Conservation (phyloP, 2,113 vertebrate genomes). For the Xiphorhynchus elegans region DNA sequence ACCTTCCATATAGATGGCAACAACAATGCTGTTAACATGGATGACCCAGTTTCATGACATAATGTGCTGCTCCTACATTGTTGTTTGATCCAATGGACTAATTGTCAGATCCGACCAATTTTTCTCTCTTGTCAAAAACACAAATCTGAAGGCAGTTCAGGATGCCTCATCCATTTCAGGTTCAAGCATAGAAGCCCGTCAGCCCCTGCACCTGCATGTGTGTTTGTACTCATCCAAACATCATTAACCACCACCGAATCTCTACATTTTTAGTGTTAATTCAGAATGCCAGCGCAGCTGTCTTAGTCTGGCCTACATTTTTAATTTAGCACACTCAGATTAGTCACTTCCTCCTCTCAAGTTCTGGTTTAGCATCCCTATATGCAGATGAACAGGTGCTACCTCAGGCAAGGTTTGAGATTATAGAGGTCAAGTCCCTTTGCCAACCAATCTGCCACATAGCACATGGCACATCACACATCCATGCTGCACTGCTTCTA, state of each 20-base stretch:
- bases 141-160: not conserved
- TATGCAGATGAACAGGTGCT: not conserved
- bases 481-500: not conserved
- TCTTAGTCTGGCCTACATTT: not conserved
- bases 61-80: not conserved
- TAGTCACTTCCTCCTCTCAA: not conserved
- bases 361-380: not conserved
- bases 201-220: not conserved
- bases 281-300: not conserved
- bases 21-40: not conserved
- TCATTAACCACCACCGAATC: not conserved
- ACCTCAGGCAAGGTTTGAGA: not conserved
- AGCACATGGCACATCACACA: not conserved
- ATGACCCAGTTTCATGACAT: not conserved
- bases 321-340: not conserved
- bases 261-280: not conserved
- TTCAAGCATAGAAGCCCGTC: not conserved
- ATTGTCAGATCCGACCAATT: not conserved
- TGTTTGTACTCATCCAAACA: not conserved
- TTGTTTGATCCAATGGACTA: not conserved
- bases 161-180: not conserved
- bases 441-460: accelerated
- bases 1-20: not conserved
- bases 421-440: not conserved
- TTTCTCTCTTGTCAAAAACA: not conserved